phyloP scores from a whole-genome alignment of 2,888 invertebrate species.

The Thecocarcelia acutangulata region DNA sequence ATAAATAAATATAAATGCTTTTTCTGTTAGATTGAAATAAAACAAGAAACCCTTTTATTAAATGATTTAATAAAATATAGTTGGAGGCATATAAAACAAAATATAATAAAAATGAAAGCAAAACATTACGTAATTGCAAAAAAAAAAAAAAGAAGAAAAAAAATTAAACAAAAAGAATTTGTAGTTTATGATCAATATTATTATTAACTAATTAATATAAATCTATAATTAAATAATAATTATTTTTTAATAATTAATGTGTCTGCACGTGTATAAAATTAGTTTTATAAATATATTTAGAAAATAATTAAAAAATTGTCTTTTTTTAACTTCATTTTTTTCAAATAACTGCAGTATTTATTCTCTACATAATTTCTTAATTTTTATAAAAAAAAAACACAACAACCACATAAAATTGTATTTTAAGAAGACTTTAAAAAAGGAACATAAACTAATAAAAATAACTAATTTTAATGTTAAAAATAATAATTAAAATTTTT shows the following conservation, averaged over 20 bases:
- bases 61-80: conserved; percentile 46
- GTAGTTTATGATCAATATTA: conserved; percentile 68
- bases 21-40: conserved; percentile 62
- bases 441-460: conserved; percentile 47
- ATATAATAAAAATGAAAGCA: conserved; percentile 10
- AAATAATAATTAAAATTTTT: conserved; percentile 38
- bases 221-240: conserved; percentile 59
- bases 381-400: conserved; percentile 27
- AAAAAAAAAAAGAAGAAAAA: conserved; percentile 40
- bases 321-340: conserved; percentile 55
- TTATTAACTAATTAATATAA: conserved; percentile 63
- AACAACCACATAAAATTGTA: no score
- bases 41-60: conserved; percentile 32
- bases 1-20: conserved; percentile 52
- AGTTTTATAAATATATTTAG: conserved; percentile 64
- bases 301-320: conserved; percentile 49
- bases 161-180: conserved; percentile 59
- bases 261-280: conserved; percentile 68
- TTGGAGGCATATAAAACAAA: conserved; percentile 42
- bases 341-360: conserved; percentile 67
- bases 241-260: conserved; percentile 63
- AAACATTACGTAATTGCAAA: conserved; percentile 10
- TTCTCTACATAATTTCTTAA: conserved; percentile 67
- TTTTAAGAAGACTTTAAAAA: conserved; percentile 60
- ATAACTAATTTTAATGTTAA: conserved; percentile 56